Base-by-base conservation (phyloP, 2,797 vertebrate genomes). In the Melanogrammus aeglefinus region DNA sequence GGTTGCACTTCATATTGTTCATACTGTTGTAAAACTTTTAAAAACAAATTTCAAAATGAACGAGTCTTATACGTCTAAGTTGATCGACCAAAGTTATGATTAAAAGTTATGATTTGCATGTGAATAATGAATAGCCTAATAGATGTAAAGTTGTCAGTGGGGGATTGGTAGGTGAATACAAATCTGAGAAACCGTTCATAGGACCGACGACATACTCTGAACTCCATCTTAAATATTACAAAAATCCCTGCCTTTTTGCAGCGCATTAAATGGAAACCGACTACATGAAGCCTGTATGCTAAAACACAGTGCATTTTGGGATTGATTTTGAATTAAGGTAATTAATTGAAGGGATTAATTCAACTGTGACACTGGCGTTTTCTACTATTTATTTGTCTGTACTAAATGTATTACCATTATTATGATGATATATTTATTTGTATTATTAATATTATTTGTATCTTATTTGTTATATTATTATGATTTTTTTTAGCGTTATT, bases 361-460 rank as follows among this genome's bases (percentile, higher is more conserved):
- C 69, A 33, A 18, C 70, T 33, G 27, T 72, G 27, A 29, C 31
- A 27, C 14, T 29, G 7, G 8, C 24, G 69, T 71, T 71, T 71
- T 71, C 69, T 31, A 72, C 24, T 71, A 70, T 18, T 27, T 35
- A 21, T 14, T 72, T 35, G 18, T 73, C 33, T 31, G 13, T 72
- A 31, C 33, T 35, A 35, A 0, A 31, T 33, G 14, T 72, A 73
- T 35, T 18, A 38, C 36, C 8, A 38, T 36, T 73, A n/a, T 73
- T 35, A 73, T 5, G 38, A 38, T 33, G 31, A 33, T 18, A 7
- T n/a, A 73, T 21, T 38, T 73, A 73, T 38, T 73, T 38, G 21
- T 73, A 38, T 73, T 73, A 73, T 38, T 73, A 73, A 9, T 73
- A 73, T 35, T 38, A 38, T 38, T 38, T 38, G 16, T 70, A 70